Base-by-base conservation (phyloP, 2,797 vertebrate species). In the Argyrosomus regius region DNA sequence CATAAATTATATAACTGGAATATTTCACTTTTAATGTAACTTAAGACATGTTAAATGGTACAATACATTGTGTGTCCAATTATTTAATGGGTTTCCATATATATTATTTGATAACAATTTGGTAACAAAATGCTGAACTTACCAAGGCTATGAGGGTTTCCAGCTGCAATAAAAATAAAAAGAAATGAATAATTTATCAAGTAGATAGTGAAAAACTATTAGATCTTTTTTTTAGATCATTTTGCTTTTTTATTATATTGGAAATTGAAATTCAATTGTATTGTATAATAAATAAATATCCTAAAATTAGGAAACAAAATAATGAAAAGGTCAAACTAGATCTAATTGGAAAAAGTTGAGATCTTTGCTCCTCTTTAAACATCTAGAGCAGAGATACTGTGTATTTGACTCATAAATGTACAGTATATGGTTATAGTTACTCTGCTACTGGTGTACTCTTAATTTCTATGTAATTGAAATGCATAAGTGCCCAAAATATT, bases 131-230 rank as follows among this genome's bases (percentile, higher is more conserved):
- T 39, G n/a, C 0, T 66, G 4, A 62, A 90, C 93, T 94, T 89
- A 96, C 95, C 90, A 59, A 93, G 77, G 69, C 87, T 82, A 22
- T 58, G 28, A 60, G 78, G 64, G 14, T 94, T 85, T 76, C 91
- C 81, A 45, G 88, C 93, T 93, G 13, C 46, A 83, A 88, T 22
- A 0, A 70, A 78, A 87, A n/a, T 12, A n/a, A 77, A 61, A 71
- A 48, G 2, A 41, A 17, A 56, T 81, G 2, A 74, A 61, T 56
- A 45, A 52, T 60, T 3, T 14, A 73, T 0, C 4, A 70, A 56
- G 31, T 53, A 46, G 71, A 43, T 70, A 3, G 0, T 41, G 0
- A 28, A 65, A 65, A 65, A 65, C 8, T 17, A 12, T 31, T 52
- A n/a, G 48, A 61, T 52, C 3, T 53, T 50, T 4, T 4, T 49